A percentile compares a stretch with the other conserved stretches of the same genome.
These are phyloP conservation scores for Terrapene triunguis DNA, from an alignment of 2,113 vertebrate genomes.

Conservation along the genomic window DNA sequence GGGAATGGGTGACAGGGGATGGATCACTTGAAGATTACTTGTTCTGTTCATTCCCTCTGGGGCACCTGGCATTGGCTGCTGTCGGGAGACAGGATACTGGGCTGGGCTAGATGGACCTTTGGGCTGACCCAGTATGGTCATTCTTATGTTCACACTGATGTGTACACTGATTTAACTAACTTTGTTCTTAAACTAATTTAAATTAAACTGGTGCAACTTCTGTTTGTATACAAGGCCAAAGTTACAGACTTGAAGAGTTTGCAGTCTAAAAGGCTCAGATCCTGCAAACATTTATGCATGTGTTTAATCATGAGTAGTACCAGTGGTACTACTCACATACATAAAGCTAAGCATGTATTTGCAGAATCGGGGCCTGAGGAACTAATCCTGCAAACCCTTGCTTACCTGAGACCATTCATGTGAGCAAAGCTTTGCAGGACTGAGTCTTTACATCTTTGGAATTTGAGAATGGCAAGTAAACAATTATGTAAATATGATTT, in stretches of 20 bases:
- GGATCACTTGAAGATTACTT: too few species aligned
- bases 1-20: too few species aligned
- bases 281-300: accelerated
- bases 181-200: not conserved
- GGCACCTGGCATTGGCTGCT: too few species aligned
- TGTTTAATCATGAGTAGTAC: not conserved
- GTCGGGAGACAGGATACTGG: too few species aligned
- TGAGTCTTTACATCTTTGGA: not conserved
- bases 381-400: not conserved
- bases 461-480: not conserved
- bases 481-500: not conserved
- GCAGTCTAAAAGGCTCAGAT: accelerated
- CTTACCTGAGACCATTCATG: not conserved
- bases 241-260: not conserved
- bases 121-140: too few species aligned
- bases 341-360: accelerated
- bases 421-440: not conserved
- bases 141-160: not conserved
- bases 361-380: not conserved
- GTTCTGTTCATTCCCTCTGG: too few species aligned
- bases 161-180: not conserved
- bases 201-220: accelerated
- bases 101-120: too few species aligned
- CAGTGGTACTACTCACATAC: accelerated
- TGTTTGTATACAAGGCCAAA: not conserved